Evolutionary conservation across 2,888 invertebrate genomes (phyloP), one percentile per base, ranked within the genome.

Genomic region (Drosophila antonietae): DNA sequence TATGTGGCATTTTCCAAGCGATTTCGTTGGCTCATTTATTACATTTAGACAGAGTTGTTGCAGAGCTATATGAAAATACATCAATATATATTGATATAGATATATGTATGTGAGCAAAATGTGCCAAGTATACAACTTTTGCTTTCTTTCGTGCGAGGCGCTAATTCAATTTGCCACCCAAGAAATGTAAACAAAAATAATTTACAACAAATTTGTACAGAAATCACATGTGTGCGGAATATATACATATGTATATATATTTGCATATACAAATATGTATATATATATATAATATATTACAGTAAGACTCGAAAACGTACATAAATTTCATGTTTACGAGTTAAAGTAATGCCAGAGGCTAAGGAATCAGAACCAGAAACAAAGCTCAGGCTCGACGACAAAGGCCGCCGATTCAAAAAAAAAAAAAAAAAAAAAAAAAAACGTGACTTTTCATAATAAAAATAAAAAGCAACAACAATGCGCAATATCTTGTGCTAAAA

Each of bases 1-100:
- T 80, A 86, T 88, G 72, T 84, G 88, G 86, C 88, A 88, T 84
- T 88, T 84, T 84, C 84, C 84, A 71, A 86, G 59, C 83, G 81
- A 88, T 88, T 84, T 86, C 79, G 80, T 83, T 68, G 80, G 41
- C 68, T 86, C 88, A 83, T 76, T 80, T 80, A 70, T 76, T 68
- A 80, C 69, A 76, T 81, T 79, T 71, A 69, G 81, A 83, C 83
- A 69, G 75, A n/a, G 15, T 15, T 15, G 53, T 60, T 49, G 58
- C 76, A 67, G n/a, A 37, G 31, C 15, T 10, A 39, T 39, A 37
- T 15, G 35, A 9, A 37, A 10, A 37, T 1, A 33, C 1, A 52
- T 52, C 35, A 23, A 23, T 2, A 18, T 18, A 18, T 51, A 33
- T 33, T 12, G 14, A 37, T 9, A 23, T 37, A 10, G 10, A 8